Base-by-base conservation (phyloP, 2,113 vertebrate species). In the Neolamprologus brichardi region DNA sequence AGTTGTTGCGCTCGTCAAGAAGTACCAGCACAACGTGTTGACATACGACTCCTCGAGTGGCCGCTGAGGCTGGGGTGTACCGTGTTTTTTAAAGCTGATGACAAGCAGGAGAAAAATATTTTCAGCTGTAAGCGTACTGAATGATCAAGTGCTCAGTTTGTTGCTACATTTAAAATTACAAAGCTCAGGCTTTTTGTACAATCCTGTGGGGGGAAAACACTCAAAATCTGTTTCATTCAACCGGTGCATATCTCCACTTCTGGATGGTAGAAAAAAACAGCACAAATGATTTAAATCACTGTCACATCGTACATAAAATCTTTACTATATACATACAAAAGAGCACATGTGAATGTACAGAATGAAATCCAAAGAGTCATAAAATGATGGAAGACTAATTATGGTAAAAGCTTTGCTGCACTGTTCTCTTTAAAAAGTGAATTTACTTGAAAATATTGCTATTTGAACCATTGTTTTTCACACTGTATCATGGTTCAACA, bases 331-430 rank as follows among this genome's bases (percentile, higher is more conserved):
- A 91, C 85, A 90, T 37, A 90, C 51, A 87, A 90, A 91, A 64
- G n/a, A 83, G 89, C n/a, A 84, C 39, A 37, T 2, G 15, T 77
- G 58, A 78, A 78, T 75, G 51, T 56, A 84, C 87, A 81, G 37
- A 86, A 88, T 77, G 49, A 72, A 85, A 75, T 54, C 32, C 41
- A 58, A 77, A 70, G 79, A 67, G 8, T 39, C 18, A 60, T 70
- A 87, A 25, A 53, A 44, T 62, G 18, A 91, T 41, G 94, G 94
- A 95, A 95, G 95, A 95, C 95, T 91, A 82, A 88, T 88, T 83
- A 79, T 87, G 75, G 81, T 84, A 86, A 90, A 87, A 64, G 8
- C 30, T 72, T 51, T 64, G 80, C 62, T 5, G 70, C 70, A 49
- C 46, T 64, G 18, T 54, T 81, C 44, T 49, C n/a, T 79, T 86